Evolutionary conservation across 1,140 invertebrate genomes (phyloP).

Genomic region (Macrobrachium nipponense): DNA sequence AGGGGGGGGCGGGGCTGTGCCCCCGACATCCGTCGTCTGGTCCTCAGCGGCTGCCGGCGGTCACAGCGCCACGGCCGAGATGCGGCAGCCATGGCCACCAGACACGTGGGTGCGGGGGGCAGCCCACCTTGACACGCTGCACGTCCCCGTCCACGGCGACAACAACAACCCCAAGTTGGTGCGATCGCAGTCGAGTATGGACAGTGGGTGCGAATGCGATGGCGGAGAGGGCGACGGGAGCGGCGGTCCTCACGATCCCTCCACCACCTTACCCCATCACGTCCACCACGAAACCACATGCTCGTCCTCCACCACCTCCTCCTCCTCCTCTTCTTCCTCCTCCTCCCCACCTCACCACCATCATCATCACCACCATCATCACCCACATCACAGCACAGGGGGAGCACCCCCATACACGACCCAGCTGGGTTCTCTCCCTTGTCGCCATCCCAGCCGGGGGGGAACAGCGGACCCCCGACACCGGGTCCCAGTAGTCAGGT

Average conservation of each 20-base stretch:
- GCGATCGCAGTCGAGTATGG: conserved; percentile 49
- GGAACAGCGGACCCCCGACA: conserved; percentile 38
- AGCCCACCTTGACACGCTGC: neutral
- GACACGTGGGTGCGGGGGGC: conserved; percentile 5
- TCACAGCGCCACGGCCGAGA: neutral
- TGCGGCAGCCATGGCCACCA: conserved; percentile 11
- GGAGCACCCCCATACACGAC: neutral
- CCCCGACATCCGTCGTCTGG: conserved; percentile 9
- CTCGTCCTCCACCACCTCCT: too few relatives aligned
- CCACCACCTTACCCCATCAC: conserved; percentile 2
- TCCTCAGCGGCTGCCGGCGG: neutral
- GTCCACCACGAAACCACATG: neutral
- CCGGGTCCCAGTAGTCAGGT: conserved; percentile 40
- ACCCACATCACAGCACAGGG: too few relatives aligned
- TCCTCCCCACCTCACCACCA: too few relatives aligned
- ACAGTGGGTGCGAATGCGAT: conserved; percentile 57
- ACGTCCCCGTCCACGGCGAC: conserved; percentile 22
- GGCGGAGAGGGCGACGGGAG: conserved; percentile 9
- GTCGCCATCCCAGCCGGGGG: conserved; percentile 50
- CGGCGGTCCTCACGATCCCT: neutral
- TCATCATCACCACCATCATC: too few relatives aligned
- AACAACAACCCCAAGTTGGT: conserved; percentile 45
- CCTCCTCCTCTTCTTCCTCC: too few relatives aligned
- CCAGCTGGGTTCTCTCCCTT: conserved; percentile 46
- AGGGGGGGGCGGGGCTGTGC: neutral